Evolutionary conservation across 1,140 invertebrate genomes (phyloP).

Genomic region (Chymomyza costata): DNA sequence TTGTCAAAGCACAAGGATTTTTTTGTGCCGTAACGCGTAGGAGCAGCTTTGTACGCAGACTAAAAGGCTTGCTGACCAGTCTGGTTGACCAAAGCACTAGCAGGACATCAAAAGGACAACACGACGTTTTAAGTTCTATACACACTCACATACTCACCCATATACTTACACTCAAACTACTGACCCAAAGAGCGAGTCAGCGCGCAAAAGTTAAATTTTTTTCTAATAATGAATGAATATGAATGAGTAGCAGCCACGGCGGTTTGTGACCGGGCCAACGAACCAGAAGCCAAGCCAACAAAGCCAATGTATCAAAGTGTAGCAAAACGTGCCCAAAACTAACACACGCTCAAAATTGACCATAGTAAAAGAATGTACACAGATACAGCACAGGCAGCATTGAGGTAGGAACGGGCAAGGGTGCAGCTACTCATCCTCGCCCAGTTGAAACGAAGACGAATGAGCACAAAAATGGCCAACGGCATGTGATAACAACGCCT

Average conservation of each 20-base stretch:
- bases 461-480: slow-evolving; percentile 66
- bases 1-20: no score
- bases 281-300: slow-evolving; percentile 12
- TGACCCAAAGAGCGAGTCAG: slow-evolving; percentile 20
- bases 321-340: slow-evolving; percentile 70
- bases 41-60: slow-evolving; percentile 62
- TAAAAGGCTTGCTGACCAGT: slow-evolving; percentile 55
- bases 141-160: slow-evolving; percentile 14
- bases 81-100: slow-evolving; percentile 22
- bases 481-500: slow-evolving; percentile 68
- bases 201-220: slow-evolving; percentile 54
- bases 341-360: slow-evolving; percentile 35
- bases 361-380: slow-evolving; percentile 54
- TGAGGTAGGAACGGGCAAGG: slow-evolving; percentile 26
- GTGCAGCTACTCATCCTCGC: slow-evolving; percentile 49
- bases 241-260: slow-evolving; percentile 50
- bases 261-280: no score
- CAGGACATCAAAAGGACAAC: slow-evolving; percentile 60
- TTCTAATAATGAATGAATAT: slow-evolving; percentile 74
- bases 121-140: slow-evolving; percentile 15
- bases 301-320: slow-evolving; percentile 63
- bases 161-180: slow-evolving; percentile 13
- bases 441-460: slow-evolving; percentile 71
- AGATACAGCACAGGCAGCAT: slow-evolving; percentile 32
- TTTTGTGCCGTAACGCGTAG: slow-evolving; percentile 48